Base-by-base conservation (phyloP, 2,797 vertebrate species). In the Epinephelus awoara region DNA sequence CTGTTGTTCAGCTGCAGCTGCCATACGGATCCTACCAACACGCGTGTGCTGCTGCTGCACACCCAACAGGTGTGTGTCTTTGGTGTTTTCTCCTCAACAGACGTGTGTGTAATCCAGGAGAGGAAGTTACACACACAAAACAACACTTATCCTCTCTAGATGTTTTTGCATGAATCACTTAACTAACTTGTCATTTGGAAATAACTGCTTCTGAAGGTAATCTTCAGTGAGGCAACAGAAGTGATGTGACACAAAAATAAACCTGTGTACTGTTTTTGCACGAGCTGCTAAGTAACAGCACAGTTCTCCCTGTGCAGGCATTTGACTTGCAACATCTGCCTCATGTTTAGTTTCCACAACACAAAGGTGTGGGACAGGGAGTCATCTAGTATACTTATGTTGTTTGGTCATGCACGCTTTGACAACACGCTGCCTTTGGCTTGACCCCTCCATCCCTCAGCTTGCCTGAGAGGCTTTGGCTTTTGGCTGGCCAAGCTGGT, bases 1-100 rank as follows among this genome's bases (percentile, higher is more conserved):
- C 58, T 74, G 74, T 93, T 94, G 88, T 93, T 89, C 76, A 71
- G 54, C 38, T 80, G 79, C 92, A 94, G 92, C 93, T 94, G 92
- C 89, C 84, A 46, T 6, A 0, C n/a, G 49, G 82, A 77, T 76
- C 80, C 52, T n/a, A 50, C 58, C 69, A 68, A 83, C 89, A 88
- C 75, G 85, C 83, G 81, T 85, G 72, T 49, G 47, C 40, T 47
- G 14, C 80, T 40, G 79, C 67, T 66, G 75, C 85, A 44, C 72
- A 17, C 73, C 44, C 71, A 61, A 84, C 94, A 93, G 92, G 88
- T 91, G 89, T 68, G 25, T 47, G 38, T 72, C 23, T 75, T 44
- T 21, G 19, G 51, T 66, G 79, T 68, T 79, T 67, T 51, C 73
- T 79, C 72, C 68, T 58, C 15, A 47, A 61, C 72, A 70, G 55